phyloP scores from a whole-genome alignment of 2,113 vertebrate genomes.

The Plestiodon gilberti region DNA sequence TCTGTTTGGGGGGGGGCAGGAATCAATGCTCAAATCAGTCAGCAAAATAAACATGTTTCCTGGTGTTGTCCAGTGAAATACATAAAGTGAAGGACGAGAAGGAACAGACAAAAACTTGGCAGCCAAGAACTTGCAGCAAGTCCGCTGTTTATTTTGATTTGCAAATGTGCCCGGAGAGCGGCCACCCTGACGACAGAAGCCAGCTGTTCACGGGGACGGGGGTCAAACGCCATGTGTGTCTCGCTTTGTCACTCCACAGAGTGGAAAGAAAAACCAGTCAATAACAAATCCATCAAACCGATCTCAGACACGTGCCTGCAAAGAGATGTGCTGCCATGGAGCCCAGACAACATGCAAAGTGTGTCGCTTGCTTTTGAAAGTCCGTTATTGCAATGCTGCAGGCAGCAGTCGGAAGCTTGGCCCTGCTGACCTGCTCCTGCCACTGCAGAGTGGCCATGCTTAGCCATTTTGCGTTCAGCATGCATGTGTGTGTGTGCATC shows the following conservation, averaged over 20 bases:
- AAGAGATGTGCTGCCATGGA: slow-evolving; percentile 24
- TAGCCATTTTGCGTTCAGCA: background rate
- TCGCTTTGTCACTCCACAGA: background rate
- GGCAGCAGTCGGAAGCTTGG: slow-evolving; percentile 23
- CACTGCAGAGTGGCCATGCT: background rate
- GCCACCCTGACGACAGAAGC: background rate
- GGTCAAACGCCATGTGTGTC: background rate
- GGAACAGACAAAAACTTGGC: background rate
- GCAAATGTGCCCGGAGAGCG: background rate
- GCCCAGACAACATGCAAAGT: slow-evolving; percentile 23
- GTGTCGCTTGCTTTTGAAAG: slow-evolving; percentile 8
- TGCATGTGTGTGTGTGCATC: background rate
- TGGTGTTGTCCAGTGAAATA: background rate
- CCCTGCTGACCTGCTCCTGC: background rate
- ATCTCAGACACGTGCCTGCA: background rate
- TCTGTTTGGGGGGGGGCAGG: background rate
- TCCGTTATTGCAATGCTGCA: no score
- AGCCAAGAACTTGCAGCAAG: background rate
- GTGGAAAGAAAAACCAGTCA: background rate
- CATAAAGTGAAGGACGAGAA: background rate
- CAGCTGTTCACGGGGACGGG: background rate
- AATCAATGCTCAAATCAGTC: background rate
- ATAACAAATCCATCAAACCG: background rate
- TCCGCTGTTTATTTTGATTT: background rate
- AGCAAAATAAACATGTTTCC: background rate